Base-by-base conservation (phyloP, 1,140 invertebrate genomes). In the Homarus americanus region DNA sequence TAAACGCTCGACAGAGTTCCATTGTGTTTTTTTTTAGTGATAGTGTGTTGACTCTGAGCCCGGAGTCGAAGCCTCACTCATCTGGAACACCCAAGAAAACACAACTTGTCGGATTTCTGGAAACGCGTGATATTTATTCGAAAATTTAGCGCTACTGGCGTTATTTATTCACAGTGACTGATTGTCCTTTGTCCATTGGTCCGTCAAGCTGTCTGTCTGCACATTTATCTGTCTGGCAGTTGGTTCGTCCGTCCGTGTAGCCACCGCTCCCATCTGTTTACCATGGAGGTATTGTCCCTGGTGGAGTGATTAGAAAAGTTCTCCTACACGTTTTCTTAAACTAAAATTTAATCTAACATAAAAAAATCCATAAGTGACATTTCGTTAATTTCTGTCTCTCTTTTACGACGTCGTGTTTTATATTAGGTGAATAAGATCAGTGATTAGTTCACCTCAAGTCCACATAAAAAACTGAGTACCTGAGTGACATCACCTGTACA, bases 41-140 rank as follows among this genome's bases (percentile, higher is more conserved):
- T 28, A 66, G 66, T 75, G n/a, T 85, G 83, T 85, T 85, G 66
- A 53, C 44, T 85, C 72, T 72, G 66, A 69, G 15, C n/a, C 34
- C 36, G 69, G 83, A 40, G 63, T 85, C 83, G 83, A 85, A 85
- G 53, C 66, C 28, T 85, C 83, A 53, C 83, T 85, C 83, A 75
- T 49, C 83, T 40, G 83, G 66, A 85, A 85, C 66, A 32, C 20
- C 38, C 32, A 73, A 85, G 69, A 85, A 76, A 85, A 85, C 79
- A 82, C 44, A 36, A 34, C 32, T 17, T 82, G 79, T 82, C 79
- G 36, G 40, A 58, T 63, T 82, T 63, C 49, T 82, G 79, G 79
- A 82, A 63, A 82, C 79, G 49, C 49, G 49, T 17, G 49, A 34
- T 34, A 36, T n/a, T 63, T 63, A 38, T 63, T 63, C 41, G 63